Base-by-base conservation (phyloP, 2,888 invertebrate genomes). In the Pollenia griseotomentosa region DNA sequence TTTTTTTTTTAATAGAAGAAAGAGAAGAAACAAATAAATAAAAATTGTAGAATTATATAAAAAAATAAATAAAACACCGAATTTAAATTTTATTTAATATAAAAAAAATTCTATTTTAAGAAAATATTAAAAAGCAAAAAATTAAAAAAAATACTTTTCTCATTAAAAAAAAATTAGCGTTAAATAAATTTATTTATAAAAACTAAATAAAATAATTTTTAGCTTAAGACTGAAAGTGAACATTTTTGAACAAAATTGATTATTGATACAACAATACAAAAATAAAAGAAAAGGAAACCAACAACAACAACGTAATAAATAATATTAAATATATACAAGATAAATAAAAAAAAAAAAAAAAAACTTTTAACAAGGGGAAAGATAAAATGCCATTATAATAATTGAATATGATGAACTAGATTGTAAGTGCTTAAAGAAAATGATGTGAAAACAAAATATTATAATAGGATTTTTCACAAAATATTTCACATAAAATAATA, bases 381-480 rank as follows among this genome's bases (percentile, higher is more conserved):
- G 74, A 44, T 68, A 70, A 86, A 87, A 84, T 83, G 87, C 84
- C 83, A 87, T 84, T 87, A 87, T 55, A 48, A 77, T 70, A 83
- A 71, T 77, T 83, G 75, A 83, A 68, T 83, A 77, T 75, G 14
- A 82, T 68, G 66, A 81, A 74, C n/a, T 82, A 82, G 74, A 51
- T 68, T 74, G 12, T 82, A 82, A 78, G 59, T 59, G 68, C 68
- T 68, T 68, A 68, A 71, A 75, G 16, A 79, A 85, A 57, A 55
- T 33, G 16, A 70, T 14, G 46, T 48, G 40, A 71, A 77, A 77
- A 59, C 23, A 66, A 65, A 73, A 81, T 81, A 73, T 65, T 75
- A 14, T 53, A 77, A 77, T 66, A 66, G 57, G n/a, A 57, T 66
- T 74, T 70, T 78, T 77, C 71, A 65, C 42, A 51, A 33, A 53